Evolutionary conservation across 1,140 invertebrate genomes (phyloP).

Genomic region (Yoshiicerus persimilis): DNA sequence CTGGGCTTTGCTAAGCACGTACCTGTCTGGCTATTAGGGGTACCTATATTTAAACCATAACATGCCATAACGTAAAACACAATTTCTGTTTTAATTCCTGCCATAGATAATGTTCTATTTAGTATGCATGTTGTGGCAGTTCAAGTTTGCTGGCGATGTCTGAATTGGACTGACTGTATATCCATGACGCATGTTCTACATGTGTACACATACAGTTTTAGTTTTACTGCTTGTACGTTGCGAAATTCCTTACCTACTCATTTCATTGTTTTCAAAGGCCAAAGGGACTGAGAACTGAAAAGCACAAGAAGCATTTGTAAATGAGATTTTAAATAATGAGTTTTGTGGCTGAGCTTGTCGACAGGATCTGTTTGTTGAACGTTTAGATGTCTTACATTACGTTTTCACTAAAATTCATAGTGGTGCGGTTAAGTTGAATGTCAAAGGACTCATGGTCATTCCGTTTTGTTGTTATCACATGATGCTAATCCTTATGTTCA

Average conservation of each 20-base stretch:
- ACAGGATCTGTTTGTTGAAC: not conserved
- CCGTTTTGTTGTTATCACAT: slow-evolving; percentile 6
- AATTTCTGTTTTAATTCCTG: not conserved
- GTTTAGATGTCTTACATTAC: not conserved
- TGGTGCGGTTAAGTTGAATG: not conserved
- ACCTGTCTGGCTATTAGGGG: not conserved
- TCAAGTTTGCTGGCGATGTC: not conserved
- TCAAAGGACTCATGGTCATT: slow-evolving; percentile 9
- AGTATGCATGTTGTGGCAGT: not conserved
- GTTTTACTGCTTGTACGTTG: not conserved
- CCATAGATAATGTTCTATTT: not conserved
- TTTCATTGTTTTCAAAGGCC: slow-evolving; percentile 6
- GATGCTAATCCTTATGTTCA: slow-evolving; percentile 10
- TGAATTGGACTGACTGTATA: not conserved
- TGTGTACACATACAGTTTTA: not conserved
- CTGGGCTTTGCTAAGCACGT: not conserved
- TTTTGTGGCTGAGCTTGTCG: not conserved
- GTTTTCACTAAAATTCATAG: not conserved
- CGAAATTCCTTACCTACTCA: not conserved
- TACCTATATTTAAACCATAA: not conserved
- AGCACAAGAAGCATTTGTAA: not conserved
- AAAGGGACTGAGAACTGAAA: not conserved
- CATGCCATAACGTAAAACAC: not conserved
- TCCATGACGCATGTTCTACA: not conserved
- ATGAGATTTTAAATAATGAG: slow-evolving; percentile 21